Conservation (phyloP, 2,113 vertebrate species). For the Lathamus discolor region DNA sequence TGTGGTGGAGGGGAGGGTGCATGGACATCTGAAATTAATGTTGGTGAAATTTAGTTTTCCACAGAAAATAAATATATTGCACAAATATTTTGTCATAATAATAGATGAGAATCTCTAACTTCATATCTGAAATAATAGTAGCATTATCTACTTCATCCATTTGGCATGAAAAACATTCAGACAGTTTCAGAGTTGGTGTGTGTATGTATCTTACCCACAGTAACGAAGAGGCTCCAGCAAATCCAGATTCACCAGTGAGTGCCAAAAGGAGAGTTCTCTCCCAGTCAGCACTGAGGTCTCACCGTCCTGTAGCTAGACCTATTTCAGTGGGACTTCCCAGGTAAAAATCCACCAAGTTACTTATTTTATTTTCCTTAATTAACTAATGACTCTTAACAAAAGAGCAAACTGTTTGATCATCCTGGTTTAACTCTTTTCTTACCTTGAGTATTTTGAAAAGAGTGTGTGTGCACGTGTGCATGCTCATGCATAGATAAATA, state of each 20-base stretch:
- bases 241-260: conserved; percentile 78
- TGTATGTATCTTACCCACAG: conserved; percentile 44
- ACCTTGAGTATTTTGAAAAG: not conserved
- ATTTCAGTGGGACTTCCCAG: conserved; percentile 84
- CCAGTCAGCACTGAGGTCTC: conserved; percentile 90
- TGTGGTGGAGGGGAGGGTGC: not conserved
- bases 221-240: conserved; percentile 70
- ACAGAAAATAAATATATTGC: not conserved
- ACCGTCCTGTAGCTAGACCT: conserved; percentile 93
- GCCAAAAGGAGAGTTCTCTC: conserved; percentile 88
- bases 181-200: not conserved
- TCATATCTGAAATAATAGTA: not conserved
- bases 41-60: not conserved
- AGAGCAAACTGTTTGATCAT: not conserved
- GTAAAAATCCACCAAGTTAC: conserved; percentile 59
- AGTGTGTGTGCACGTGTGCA: too few species aligned
- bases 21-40: not conserved
- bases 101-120: accelerated
- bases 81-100: not conserved
- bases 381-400: not conserved
- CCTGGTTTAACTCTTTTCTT: not conserved
- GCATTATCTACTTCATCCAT: not conserved
- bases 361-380: not conserved
- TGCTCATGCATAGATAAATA: not conserved
- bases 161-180: not conserved